These are phyloP conservation scores for Chaetophractus vellerosus DNA, from an alignment of 2,797 vertebrate genomes.

Conservation along the genomic window DNA sequence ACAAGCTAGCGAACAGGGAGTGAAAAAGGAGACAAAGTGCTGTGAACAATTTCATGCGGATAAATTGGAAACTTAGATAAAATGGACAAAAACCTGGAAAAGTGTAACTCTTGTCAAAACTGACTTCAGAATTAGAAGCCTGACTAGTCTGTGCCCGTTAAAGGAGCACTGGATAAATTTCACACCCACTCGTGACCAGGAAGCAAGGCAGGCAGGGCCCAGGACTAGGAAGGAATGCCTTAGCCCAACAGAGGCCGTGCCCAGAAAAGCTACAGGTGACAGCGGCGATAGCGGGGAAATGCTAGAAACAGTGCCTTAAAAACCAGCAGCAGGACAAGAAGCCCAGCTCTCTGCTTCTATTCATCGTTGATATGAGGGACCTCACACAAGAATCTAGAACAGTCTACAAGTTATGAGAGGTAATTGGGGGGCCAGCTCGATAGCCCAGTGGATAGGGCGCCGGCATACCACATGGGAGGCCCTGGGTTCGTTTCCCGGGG, in stretches of 20 bases:
- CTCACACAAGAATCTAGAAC: not conserved
- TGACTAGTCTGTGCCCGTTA: not conserved
- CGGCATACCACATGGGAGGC: no score
- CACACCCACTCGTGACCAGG: no score
- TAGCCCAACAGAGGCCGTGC: not conserved
- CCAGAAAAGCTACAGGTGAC: not conserved
- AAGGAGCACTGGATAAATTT: not conserved
- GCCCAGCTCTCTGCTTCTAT: no score
- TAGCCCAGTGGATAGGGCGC: no score
- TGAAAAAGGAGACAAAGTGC: not conserved
- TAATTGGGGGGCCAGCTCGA: not conserved
- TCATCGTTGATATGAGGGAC: not conserved
- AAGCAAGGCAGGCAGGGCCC: no score
- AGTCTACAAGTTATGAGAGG: not conserved
- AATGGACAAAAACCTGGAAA: not conserved
- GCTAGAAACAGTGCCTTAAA: not conserved
- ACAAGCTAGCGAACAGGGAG: no score
- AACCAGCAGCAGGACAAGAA: not conserved
- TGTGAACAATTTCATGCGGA: no score
- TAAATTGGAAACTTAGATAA: not conserved
- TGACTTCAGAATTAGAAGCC: not conserved
- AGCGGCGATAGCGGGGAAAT: not conserved
- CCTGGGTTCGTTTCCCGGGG: no score
- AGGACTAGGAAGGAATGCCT: not conserved
- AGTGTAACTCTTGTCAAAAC: not conserved